These are phyloP conservation scores for Liopterus haemorrhoidalis DNA, from an alignment of 2,888 invertebrate genomes.

Conservation along the genomic window DNA sequence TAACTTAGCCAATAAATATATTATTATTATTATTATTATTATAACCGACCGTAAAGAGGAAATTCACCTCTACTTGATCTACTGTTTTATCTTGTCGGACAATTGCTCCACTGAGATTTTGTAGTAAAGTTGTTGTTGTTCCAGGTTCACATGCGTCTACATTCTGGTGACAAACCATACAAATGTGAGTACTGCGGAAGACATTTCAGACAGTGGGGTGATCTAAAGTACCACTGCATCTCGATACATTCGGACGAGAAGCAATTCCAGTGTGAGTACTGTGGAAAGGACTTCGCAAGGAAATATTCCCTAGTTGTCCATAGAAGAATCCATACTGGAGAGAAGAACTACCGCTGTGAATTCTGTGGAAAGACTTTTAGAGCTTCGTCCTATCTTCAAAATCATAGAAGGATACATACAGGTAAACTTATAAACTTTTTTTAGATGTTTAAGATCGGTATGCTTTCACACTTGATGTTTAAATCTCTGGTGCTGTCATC, in stretches of 20 bases:
- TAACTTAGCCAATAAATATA: too few species aligned
- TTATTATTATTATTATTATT: too few species aligned
- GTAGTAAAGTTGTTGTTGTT: constrained; percentile 19
- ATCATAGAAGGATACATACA: constrained; percentile 79
- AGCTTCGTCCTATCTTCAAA: constrained; percentile 78
- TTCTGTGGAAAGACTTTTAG: constrained; percentile 78
- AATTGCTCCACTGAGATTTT: neutral
- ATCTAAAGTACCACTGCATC: constrained; percentile 77
- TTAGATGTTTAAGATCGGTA: neutral
- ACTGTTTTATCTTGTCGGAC: neutral
- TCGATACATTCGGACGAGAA: constrained; percentile 77
- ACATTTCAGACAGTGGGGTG: constrained; percentile 82
- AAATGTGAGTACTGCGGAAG: constrained; percentile 73
- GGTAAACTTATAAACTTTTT: constrained; percentile 46
- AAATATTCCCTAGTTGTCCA: constrained; percentile 83
- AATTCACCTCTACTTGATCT: too few species aligned
- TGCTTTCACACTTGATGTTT: neutral
- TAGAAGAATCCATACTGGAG: constrained; percentile 79
- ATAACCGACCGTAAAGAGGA: too few species aligned
- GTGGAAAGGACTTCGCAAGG: constrained; percentile 81
- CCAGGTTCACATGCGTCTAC: constrained; percentile 70
- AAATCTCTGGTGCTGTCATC: neutral
- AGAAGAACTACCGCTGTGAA: constrained; percentile 80
- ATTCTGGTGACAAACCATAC: constrained; percentile 80
- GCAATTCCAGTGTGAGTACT: constrained; percentile 82